Evolutionary conservation across 2,113 vertebrate genomes (phyloP), one percentile per base, ranked within the genome.

Genomic region (Lasiurus cinereus): DNA sequence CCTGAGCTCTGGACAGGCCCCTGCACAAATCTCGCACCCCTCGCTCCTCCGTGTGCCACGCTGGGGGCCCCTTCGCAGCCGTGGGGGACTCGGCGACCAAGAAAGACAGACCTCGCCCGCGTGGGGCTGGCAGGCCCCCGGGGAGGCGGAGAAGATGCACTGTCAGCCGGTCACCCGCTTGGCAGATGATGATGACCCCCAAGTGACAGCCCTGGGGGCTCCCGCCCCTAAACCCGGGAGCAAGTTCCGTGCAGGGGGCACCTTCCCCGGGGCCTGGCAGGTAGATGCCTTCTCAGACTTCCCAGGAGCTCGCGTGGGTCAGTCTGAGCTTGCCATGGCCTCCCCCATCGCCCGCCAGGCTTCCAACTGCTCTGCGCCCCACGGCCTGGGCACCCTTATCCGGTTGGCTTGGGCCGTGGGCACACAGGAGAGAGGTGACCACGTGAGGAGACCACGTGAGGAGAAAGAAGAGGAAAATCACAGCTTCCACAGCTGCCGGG

Each of bases 191-290:
- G 5, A 29, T 4, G 62, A 18, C 36, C 6, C 64, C 10, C 0
- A 2, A 39, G 54, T 1, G 29, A 5, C 22, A 48, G 43, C 8
- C 6, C 46, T 10, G 0, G 14, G 59, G 31, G 12, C 33, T 22
- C 46, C 9, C 8, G 92, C 5, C n/a, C n/a, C 36, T 19, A 3
- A 70, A 6, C 21, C 19, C 4, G 0, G 43, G 31, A 56, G 31
- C 16, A 27, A 0, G 31, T 21, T 21, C 3, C 0, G 6, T 13
- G 29, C 13, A n/a, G n/a, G n/a, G 5, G 0, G 10, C 1, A 7
- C n/a, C 22, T 50, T 72, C 62, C 54, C 69, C 15, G 50, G 83
- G 31, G 3, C 2, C 0, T 0, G 72, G 54, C 0, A 1, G 70
- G 16, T 3, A 33, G 33, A 27, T 10, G 59, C 59, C 24, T 14